Percentiles rank a stretch among this genome's conserved stretches.
phyloP scores from a whole-genome alignment of 2,888 invertebrate species.

The Lycocerus yunnanus region DNA sequence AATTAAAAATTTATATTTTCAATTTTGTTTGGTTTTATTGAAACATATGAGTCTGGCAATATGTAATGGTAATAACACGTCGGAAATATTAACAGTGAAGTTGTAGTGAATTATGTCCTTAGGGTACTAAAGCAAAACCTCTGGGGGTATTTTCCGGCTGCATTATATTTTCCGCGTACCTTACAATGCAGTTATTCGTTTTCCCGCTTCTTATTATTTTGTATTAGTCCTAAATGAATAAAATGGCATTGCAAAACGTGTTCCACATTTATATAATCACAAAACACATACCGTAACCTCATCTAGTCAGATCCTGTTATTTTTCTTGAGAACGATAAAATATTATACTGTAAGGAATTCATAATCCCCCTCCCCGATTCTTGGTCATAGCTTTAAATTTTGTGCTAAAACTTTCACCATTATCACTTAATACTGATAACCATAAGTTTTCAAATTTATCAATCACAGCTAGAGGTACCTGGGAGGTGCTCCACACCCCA shows the following conservation, averaged over 20 bases:
- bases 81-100: neutral
- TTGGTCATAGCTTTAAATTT: too few species aligned
- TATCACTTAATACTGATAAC: too few species aligned
- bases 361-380: too few species aligned
- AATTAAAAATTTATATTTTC: too few species aligned
- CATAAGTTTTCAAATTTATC: too few species aligned
- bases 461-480: too few species aligned
- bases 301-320: neutral
- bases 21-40: too few species aligned
- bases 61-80: neutral
- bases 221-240: neutral
- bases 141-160: slow-evolving; percentile 15
- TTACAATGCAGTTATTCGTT: neutral
- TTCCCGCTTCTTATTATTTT: neutral
- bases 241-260: neutral
- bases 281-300: neutral
- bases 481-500: too few species aligned
- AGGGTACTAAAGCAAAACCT: neutral
- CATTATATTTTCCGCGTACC: slow-evolving; percentile 6
- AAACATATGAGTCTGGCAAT: too few species aligned
- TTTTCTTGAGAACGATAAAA: too few species aligned
- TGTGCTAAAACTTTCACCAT: too few species aligned
- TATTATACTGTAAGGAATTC: too few species aligned
- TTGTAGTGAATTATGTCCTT: neutral
- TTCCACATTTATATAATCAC: neutral